Percentiles rank a stretch among this genome's conserved stretches.
phyloP scores from a whole-genome alignment of 2,888 invertebrate species.

The Julus scandinavius region DNA sequence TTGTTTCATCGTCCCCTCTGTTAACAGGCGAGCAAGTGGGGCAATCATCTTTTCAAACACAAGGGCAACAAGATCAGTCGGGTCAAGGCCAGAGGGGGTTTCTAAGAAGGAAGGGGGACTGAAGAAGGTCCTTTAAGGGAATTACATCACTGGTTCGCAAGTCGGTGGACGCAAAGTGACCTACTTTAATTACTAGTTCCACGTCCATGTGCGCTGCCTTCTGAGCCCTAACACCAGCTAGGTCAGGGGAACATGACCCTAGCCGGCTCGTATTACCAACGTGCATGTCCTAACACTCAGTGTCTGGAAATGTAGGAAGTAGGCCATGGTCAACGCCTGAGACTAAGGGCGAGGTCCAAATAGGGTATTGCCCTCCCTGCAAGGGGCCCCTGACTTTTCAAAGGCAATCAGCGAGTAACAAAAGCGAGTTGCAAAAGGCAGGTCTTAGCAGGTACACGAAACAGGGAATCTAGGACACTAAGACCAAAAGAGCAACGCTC shows the following conservation, averaged over 20 bases:
- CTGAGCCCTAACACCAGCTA: neutral
- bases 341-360: neutral
- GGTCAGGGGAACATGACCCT: neutral
- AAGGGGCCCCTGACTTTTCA: neutral
- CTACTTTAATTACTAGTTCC: neutral
- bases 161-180: neutral
- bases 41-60: conserved; percentile 5
- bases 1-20: conserved; percentile 25
- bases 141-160: neutral
- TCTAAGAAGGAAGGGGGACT: neutral
- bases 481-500: conserved; percentile 1
- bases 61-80: neutral
- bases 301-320: conserved; percentile 40
- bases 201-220: neutral
- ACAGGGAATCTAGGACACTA: neutral
- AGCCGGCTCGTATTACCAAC: neutral
- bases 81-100: conserved; percentile 39
- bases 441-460: conserved; percentile 5
- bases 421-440: neutral
- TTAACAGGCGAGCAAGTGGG: conserved; percentile 38
- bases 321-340: conserved; percentile 26
- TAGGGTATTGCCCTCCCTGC: conserved; percentile 2
- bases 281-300: neutral
- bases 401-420: neutral
- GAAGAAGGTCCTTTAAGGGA: neutral